Conservation (phyloP, 1,140 invertebrate genomes). For the Diorhabda carinulata region DNA sequence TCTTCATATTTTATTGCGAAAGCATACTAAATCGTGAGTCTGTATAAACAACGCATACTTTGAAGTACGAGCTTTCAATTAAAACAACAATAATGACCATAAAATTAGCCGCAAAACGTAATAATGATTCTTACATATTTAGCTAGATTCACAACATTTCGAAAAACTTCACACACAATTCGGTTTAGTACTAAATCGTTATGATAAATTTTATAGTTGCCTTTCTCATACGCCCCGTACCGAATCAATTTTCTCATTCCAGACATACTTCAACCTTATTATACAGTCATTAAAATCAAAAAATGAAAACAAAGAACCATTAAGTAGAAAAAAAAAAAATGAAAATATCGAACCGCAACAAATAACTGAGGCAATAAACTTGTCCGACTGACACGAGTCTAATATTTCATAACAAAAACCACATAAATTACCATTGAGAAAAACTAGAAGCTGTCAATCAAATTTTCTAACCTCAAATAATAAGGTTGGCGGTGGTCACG, state of each 20-base stretch:
- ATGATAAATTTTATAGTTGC: slow-evolving; percentile 16
- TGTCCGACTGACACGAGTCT: slow-evolving; percentile 27
- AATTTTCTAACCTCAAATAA: slow-evolving; percentile 22
- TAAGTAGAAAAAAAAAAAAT: slow-evolving; percentile 12
- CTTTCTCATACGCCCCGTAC: slow-evolving; percentile 15
- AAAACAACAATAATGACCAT: not conserved
- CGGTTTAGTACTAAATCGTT: slow-evolving; percentile 10
- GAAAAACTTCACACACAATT: slow-evolving; percentile 11
- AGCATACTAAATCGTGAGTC: too few relatives aligned
- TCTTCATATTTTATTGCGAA: too few relatives aligned
- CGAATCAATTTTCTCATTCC: slow-evolving; percentile 17
- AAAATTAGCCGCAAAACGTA: not conserved
- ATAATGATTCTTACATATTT: not conserved
- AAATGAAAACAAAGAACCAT: slow-evolving; percentile 18
- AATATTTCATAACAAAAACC: slow-evolving; percentile 28
- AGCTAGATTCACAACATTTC: slow-evolving; percentile 6
- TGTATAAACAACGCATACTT: slow-evolving; percentile 1
- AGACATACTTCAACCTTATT: slow-evolving; percentile 13
- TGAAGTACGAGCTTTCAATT: not conserved
- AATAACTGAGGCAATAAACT: slow-evolving; percentile 27
- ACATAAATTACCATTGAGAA: slow-evolving; percentile 36
- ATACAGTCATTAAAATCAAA: slow-evolving; percentile 17
- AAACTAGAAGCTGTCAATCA: slow-evolving; percentile 38
- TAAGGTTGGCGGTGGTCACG: slow-evolving; percentile 7
- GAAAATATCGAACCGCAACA: slow-evolving; percentile 18